Base-by-base conservation (phyloP, 1,140 invertebrate genomes). In the Euura lappo region DNA sequence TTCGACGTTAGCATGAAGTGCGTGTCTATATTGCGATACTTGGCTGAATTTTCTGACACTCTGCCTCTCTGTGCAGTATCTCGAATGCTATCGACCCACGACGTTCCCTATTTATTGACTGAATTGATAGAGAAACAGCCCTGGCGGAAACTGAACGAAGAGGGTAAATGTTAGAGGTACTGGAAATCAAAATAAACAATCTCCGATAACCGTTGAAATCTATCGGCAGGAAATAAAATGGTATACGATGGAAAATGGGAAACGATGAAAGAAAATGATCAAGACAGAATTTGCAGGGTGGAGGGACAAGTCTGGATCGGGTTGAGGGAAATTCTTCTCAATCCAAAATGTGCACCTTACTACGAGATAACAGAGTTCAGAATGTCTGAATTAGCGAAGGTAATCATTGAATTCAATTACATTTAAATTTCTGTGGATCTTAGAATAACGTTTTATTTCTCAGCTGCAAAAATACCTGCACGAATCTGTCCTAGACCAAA, bases 271-370 rank as follows among this genome's bases (percentile, higher is more conserved):
- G 72, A 77, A 0, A 88, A 90, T 42, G 90, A 91, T 64, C 71
- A 79, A 6, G 80, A 84, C 6, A 91, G 92, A 80, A 78, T 94
- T 51, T 88, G 87, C 45, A 91, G 92, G 80, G 86, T 88, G 7
- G 93, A 94, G 84, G 93, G 91, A 2, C 91, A 94, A 84, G 87
- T 92, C 44, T 95, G 94, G 94, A 87, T 95, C 74, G 92, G 91
- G 72, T 83, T 95, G 10, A 84, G 91, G 28, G 92, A 93, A 79
- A 78, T 94, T 47, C 79, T 94, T 2, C 81, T 94, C 2, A 91
- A 93, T 82, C 89, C 91, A 5, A 89, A 90, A 44, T 87, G 90
- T 67, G 79, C 84, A 44, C 85, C 90, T n/a, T 89, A 92, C 76
- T 95, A 96, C 80, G 88, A 91, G 28, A 88, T 95, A 1, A 93